A percentile compares a stretch with the other conserved stretches of the same genome.
phyloP scores from a whole-genome alignment of 1,140 invertebrate genomes.

The Cepaea nemoralis region DNA sequence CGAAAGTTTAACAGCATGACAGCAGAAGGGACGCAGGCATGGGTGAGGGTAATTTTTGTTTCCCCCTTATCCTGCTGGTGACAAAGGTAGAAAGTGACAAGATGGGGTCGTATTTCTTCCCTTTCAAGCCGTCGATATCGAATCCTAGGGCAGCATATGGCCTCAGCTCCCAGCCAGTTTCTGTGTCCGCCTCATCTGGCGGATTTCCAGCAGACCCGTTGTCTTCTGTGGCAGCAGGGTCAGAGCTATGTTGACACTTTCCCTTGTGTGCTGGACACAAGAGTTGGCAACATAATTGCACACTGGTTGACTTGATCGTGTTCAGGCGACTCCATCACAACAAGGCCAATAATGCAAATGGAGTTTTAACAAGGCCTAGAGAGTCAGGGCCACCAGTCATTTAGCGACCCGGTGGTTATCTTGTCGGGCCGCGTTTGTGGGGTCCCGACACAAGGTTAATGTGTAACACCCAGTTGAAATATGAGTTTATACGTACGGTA shows the following conservation, averaged over 20 bases:
- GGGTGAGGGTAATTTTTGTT: no score
- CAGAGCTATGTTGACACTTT: neutral
- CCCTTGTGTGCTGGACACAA: neutral
- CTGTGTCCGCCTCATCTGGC: neutral
- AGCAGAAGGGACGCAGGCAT: neutral
- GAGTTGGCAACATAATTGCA: conserved; percentile 1
- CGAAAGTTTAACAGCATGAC: neutral
- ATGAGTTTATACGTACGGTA: no score
- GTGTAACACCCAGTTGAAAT: neutral
- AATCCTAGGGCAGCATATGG: neutral
- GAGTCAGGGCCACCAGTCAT: neutral
- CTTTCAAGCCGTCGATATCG: neutral
- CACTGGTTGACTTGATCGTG: conserved; percentile 13
- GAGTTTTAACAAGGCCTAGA: neutral
- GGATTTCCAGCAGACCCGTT: neutral
- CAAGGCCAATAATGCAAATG: neutral
- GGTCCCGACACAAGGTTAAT: neutral
- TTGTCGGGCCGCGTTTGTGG: neutral
- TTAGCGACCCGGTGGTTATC: neutral
- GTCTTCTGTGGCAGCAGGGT: neutral
- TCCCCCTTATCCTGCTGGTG: conserved; percentile 1
- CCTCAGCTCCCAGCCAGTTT: neutral
- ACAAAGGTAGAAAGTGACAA: neutral
- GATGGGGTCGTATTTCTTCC: neutral
- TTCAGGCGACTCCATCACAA: neutral